Percentiles rank a stretch among this genome's conserved stretches.
Evolutionary conservation across 2,113 vertebrate genomes (phyloP).

Genomic region (Lampris megalopsis): DNA sequence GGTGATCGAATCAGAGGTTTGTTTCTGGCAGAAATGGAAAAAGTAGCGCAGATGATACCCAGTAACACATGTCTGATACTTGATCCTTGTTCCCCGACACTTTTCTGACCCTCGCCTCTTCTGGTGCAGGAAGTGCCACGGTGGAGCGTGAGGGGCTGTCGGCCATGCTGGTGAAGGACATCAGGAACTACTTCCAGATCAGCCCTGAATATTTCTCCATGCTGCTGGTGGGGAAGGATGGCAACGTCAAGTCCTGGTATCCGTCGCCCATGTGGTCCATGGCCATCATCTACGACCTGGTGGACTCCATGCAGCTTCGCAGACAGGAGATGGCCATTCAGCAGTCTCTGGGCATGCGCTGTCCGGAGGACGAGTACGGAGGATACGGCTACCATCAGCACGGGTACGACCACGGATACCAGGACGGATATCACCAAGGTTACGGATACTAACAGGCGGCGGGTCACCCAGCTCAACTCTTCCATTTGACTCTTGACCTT

Average conservation of each 20-base stretch:
- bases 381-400: constrained; percentile 96
- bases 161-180: constrained; percentile 91
- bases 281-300: constrained; percentile 97
- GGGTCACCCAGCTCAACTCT: constrained; percentile 37
- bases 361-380: constrained; percentile 95
- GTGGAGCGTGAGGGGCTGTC: constrained; percentile 95
- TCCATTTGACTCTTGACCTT: constrained; percentile 12
- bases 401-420: constrained; percentile 95
- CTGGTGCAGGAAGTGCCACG: constrained; percentile 87
- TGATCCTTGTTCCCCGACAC: too few relatives aligned
- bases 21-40: too few relatives aligned
- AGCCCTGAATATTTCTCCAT: constrained; percentile 99
- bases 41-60: too few relatives aligned
- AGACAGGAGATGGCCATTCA: constrained; percentile 99
- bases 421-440: constrained; percentile 93
- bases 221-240: constrained; percentile 97
- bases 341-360: constrained; percentile 96
- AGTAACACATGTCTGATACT: too few relatives aligned
- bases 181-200: constrained; percentile 98
- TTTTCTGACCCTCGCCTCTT: background rate
- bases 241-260: constrained; percentile 99
- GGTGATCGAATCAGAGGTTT: too few relatives aligned
- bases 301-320: constrained; percentile 99
- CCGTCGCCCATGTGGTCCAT: constrained; percentile 99
- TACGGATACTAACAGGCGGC: constrained; percentile 87